Percentiles rank a stretch among this genome's conserved stretches.
phyloP scores from a whole-genome alignment of 2,888 invertebrate species.

The Cerastis rubricosa region DNA sequence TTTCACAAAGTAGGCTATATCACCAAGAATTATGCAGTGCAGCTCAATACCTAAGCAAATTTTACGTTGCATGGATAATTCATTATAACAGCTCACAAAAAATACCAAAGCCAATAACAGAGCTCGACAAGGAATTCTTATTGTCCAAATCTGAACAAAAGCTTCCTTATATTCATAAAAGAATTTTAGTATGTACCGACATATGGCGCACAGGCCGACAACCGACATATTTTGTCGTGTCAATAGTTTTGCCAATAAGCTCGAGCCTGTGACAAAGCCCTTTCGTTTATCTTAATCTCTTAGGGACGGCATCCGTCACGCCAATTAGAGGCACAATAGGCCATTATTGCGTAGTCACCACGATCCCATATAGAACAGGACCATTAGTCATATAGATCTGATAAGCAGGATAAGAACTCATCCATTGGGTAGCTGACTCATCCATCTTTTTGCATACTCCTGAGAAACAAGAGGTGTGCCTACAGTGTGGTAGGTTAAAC shows the following conservation, averaged over 20 bases:
- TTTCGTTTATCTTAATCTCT: slow-evolving; percentile 78
- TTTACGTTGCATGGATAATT: slow-evolving; percentile 19
- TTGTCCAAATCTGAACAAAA: slow-evolving; percentile 51
- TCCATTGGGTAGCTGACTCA: slow-evolving; percentile 77
- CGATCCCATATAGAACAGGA: slow-evolving; percentile 72
- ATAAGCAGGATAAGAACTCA: slow-evolving; percentile 75
- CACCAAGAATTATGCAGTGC: slow-evolving; percentile 10
- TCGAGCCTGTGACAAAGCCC: slow-evolving; percentile 66
- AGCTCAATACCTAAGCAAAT: slow-evolving; percentile 20
- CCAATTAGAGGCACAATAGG: slow-evolving; percentile 79
- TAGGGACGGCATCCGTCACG: slow-evolving; percentile 72
- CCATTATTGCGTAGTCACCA: slow-evolving; percentile 77
- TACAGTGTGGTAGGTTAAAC: neutral
- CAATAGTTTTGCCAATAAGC: slow-evolving; percentile 62
- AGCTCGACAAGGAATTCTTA: slow-evolving; percentile 37
- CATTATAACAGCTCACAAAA: slow-evolving; percentile 39
- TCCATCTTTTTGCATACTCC: slow-evolving; percentile 78
- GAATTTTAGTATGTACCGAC: slow-evolving; percentile 48
- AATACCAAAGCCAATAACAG: slow-evolving; percentile 30
- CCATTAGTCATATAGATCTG: slow-evolving; percentile 81
- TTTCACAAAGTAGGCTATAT: neutral
- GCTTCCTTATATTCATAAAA: slow-evolving; percentile 42
- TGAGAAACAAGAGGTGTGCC: slow-evolving; percentile 66
- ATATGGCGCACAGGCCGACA: slow-evolving; percentile 56
- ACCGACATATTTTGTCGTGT: slow-evolving; percentile 54